phyloP scores from a whole-genome alignment of 2,888 invertebrate genomes.

The Pemphredon lugubris region DNA sequence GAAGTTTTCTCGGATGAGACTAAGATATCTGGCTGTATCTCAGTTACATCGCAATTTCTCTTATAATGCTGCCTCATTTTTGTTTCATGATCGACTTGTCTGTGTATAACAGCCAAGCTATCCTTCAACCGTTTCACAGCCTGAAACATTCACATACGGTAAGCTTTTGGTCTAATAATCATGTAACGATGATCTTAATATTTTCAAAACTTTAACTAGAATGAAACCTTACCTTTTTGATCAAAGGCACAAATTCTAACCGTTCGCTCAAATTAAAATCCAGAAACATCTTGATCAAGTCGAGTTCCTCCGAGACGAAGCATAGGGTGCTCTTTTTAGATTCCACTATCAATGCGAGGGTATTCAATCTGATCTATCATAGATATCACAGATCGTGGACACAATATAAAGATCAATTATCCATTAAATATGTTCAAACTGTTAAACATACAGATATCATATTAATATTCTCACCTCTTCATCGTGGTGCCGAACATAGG shows the following conservation, averaged over 20 bases:
- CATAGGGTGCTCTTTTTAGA: constrained; percentile 88
- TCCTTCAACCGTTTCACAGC: constrained; percentile 82
- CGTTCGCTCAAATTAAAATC: constrained; percentile 87
- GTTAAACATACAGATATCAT: too few relatives aligned
- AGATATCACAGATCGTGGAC: not conserved
- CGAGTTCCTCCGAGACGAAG: constrained; percentile 85
- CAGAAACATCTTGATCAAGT: constrained; percentile 85
- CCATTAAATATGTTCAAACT: not conserved
- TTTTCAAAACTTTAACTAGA: not conserved
- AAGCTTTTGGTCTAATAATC: not conserved
- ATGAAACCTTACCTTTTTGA: constrained; percentile 85
- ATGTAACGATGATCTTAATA: not conserved
- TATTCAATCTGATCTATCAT: constrained; percentile 85
- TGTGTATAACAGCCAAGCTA: constrained; percentile 74
- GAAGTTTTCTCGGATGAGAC: too few relatives aligned
- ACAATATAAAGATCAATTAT: not conserved
- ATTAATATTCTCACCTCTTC: constrained; percentile 83
- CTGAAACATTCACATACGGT: constrained; percentile 57
- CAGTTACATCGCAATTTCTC: too few relatives aligned
- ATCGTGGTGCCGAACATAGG: constrained; percentile 83
- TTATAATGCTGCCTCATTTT: too few relatives aligned
- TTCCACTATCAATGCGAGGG: constrained; percentile 87
- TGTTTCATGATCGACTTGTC: not conserved
- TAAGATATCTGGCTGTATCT: too few relatives aligned
- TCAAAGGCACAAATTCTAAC: constrained; percentile 86